Conservation (phyloP, 1,140 invertebrate species). For the Cydia strobilella region DNA sequence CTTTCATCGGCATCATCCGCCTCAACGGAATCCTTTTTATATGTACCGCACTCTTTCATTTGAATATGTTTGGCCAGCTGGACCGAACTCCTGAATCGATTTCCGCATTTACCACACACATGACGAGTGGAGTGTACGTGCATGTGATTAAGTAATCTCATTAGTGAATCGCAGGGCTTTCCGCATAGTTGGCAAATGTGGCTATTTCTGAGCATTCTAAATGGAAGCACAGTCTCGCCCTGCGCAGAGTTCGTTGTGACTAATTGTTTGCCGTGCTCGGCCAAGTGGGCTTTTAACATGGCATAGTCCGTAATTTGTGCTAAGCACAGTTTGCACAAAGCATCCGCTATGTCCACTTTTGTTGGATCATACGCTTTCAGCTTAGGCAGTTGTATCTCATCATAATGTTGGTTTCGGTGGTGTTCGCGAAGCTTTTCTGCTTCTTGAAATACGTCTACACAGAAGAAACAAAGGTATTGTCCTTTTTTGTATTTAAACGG, state of each 20-base stretch:
- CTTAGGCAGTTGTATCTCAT: neutral
- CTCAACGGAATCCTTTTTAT: slow-evolving; percentile 6
- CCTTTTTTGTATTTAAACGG: neutral
- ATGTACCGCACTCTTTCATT: slow-evolving; percentile 2
- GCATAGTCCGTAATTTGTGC: neutral
- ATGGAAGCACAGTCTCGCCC: neutral
- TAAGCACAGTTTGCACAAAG: neutral
- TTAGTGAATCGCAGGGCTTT: neutral
- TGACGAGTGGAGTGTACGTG: neutral
- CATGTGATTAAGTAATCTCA: slow-evolving; percentile 6
- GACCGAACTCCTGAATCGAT: neutral
- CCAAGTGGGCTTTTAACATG: neutral
- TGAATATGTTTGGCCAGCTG: neutral
- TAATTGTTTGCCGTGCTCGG: neutral
- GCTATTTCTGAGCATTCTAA: neutral
- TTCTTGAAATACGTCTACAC: neutral
- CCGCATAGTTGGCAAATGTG: neutral
- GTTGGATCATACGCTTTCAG: neutral
- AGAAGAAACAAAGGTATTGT: neutral
- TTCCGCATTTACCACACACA: neutral
- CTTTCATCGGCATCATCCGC: slow-evolving; percentile 41
- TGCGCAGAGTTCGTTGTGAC: neutral
- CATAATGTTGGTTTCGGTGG: neutral
- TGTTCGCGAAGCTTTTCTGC: slow-evolving; percentile 9
- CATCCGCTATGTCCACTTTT: neutral